Evolutionary conservation across 1,140 invertebrate species (phyloP), one percentile per base, ranked within the genome.

Genomic region (Sinella curviseta): DNA sequence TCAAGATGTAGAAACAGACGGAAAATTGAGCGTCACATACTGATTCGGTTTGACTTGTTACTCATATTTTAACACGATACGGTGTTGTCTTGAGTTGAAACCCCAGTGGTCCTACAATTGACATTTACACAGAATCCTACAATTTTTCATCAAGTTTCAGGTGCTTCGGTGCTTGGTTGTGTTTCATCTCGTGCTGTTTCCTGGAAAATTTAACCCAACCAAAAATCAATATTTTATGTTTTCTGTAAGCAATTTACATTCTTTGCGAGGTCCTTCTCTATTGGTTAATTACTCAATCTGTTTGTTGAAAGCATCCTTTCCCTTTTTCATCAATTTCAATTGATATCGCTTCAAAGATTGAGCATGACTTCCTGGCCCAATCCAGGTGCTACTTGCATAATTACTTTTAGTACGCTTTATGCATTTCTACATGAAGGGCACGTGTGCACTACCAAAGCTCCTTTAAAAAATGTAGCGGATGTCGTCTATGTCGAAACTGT

Each of bases 21-120:
- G 31, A 70, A 70, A 70, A 70, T 70, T 70, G 65, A 70, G n/a
- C 65, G 30, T 30, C n/a, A 3, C 39, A 33, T 14, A 31, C 24
- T 70, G 65, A 70, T 70, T 70, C 31, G 31, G 65, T 70, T 70
- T 70, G 65, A 70, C 65, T 70, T 70, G 65, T 33, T 30, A 70
- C 65, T 70, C 26, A 12, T 33, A 30, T 70, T 33, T 70, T 70
- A 33, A 70, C 65, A 26, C 12, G 57, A 60, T 17, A 60, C 24
- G 57, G 24, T 60, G 57, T 60, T 60, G 57, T 8, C 24, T 26
- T 8, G 24, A 60, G 57, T 16, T 16, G 24, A 60, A 60, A 60
- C 57, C 57, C 57, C 24, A 60, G 12, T 60, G 57, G 57, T 48
- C 39, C 39, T 12, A 20, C 8, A 12, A 48, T 48, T 48, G 39